These are phyloP conservation scores for Lamprotornis superbus DNA, from an alignment of 2,113 vertebrate species.

Conservation along the genomic window DNA sequence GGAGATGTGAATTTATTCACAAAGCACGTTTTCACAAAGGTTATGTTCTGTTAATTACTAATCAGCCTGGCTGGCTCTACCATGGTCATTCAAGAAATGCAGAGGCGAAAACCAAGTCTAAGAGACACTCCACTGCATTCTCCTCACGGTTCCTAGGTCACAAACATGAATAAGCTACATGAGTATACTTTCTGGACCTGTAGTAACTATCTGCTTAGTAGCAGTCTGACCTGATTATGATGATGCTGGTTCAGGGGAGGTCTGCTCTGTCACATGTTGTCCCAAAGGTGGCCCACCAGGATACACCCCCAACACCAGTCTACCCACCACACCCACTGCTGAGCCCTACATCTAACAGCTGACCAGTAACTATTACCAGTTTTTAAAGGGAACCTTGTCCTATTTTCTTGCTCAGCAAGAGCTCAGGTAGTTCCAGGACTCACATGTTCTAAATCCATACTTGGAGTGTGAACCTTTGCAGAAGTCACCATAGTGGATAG, in stretches of 20 bases:
- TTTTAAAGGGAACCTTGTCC: not conserved
- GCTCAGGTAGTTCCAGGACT: not conserved
- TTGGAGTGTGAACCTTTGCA: not conserved
- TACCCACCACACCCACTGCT: not conserved
- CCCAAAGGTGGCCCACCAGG: not conserved
- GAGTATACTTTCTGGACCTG: not conserved
- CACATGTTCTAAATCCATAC: not conserved
- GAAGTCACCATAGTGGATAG: not conserved
- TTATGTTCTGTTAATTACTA: not conserved
- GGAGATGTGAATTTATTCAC: not conserved
- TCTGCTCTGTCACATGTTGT: not conserved
- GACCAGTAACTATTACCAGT: not conserved
- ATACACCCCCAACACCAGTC: not conserved
- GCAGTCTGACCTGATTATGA: not conserved
- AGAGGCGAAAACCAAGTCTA: not conserved
- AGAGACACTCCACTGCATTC: not conserved
- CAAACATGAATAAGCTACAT: accelerated
- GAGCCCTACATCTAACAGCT: no score
- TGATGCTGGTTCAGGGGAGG: not conserved
- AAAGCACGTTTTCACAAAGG: not conserved
- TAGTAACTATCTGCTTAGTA: not conserved
- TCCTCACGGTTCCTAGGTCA: not conserved
- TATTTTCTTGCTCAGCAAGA: not conserved
- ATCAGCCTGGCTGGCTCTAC: not conserved
- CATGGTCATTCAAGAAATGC: not conserved